phyloP scores from a whole-genome alignment of 2,888 invertebrate species.

The Stictocephala bisonia region DNA sequence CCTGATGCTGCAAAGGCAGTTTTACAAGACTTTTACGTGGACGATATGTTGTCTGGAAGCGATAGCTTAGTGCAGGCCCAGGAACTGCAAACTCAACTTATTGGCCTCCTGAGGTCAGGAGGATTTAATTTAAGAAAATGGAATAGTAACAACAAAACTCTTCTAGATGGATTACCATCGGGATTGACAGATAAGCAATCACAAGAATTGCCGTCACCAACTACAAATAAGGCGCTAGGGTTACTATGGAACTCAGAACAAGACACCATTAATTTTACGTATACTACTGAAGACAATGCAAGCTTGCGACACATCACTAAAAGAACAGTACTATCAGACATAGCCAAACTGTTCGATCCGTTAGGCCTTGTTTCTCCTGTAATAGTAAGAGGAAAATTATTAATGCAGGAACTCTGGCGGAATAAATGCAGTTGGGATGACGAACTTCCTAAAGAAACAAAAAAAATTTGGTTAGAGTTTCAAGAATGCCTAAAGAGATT shows the following conservation, averaged over 20 bases:
- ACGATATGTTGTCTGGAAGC: slow-evolving; percentile 58
- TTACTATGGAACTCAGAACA: background rate
- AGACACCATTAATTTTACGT: background rate
- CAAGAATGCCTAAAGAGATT: background rate
- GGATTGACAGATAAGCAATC: background rate
- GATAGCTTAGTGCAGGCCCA: background rate
- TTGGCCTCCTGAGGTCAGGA: background rate
- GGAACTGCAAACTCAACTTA: background rate
- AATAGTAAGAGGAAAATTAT: too few relatives aligned
- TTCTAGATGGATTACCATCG: background rate
- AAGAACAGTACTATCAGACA: background rate
- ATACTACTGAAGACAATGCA: background rate
- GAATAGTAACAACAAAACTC: too few relatives aligned
- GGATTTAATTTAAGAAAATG: background rate
- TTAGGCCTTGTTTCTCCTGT: background rate
- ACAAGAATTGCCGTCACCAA: too few relatives aligned
- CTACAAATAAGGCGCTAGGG: background rate
- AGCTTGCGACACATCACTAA: background rate
- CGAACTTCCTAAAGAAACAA: background rate
- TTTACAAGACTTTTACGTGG: slow-evolving; percentile 60
- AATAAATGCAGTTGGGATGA: background rate
- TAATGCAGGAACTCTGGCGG: background rate
- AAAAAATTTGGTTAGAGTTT: background rate
- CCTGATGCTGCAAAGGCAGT: slow-evolving; percentile 51
- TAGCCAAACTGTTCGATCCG: background rate